Conservation (phyloP, 1,140 invertebrate species). For the Sweltsa coloradensis region DNA sequence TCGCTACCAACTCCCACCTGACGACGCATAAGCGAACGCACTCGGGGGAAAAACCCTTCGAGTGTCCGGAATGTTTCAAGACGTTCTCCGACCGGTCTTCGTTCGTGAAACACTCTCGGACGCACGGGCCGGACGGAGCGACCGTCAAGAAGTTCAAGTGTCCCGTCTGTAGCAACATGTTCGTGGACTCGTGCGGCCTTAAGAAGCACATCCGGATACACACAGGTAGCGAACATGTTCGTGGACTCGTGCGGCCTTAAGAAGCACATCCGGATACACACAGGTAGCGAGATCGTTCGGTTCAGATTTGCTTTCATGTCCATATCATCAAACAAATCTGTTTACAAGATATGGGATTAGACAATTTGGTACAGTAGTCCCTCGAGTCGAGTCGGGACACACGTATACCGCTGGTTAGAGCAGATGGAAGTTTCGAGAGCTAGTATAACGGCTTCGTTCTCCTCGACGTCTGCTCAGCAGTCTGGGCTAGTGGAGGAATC, state of each 20-base stretch:
- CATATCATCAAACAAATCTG: too few relatives aligned
- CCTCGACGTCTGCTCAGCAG: too few relatives aligned
- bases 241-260: conserved; percentile 10
- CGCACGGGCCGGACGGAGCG: conserved; percentile 12
- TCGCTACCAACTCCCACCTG: conserved; percentile 17
- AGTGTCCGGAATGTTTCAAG: conserved; percentile 8
- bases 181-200: conserved; percentile 10
- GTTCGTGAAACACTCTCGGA: conserved; percentile 16
- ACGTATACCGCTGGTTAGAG: too few relatives aligned
- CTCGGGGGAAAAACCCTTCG: conserved; percentile 16
- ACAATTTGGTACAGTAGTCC: too few relatives aligned
- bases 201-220: conserved; percentile 12
- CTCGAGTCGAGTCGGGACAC: too few relatives aligned
- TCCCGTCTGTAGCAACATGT: conserved; percentile 8
- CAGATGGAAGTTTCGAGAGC: too few relatives aligned
- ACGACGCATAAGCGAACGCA: conserved; percentile 17
- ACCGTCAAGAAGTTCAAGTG: conserved; percentile 12
- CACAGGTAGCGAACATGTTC: conserved; percentile 8
- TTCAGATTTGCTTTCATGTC: too few relatives aligned
- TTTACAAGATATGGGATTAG: too few relatives aligned
- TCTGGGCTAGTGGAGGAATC: too few relatives aligned
- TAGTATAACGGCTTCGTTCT: too few relatives aligned
- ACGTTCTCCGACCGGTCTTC: conserved; percentile 13
- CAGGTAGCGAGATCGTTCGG: conserved; percentile 25
- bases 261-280: conserved; percentile 11